These are phyloP conservation scores for Andrena praecox DNA, from an alignment of 2,888 invertebrate genomes.

Conservation along the genomic window DNA sequence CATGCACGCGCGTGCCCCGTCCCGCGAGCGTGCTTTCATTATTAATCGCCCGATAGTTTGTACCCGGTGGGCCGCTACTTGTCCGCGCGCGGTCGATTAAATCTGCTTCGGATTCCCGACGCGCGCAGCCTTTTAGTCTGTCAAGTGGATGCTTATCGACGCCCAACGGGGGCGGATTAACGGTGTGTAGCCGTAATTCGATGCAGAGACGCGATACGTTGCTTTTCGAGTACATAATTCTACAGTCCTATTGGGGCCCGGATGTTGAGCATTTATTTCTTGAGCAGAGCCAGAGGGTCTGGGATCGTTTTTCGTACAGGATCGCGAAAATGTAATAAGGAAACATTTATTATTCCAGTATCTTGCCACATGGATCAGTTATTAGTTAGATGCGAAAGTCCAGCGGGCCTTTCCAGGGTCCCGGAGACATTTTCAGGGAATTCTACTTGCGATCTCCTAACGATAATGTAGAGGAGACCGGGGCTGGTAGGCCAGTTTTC, in stretches of 20 bases:
- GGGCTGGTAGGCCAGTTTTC: too few species aligned
- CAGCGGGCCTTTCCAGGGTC: too few species aligned
- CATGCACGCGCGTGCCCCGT: slow-evolving; percentile 46
- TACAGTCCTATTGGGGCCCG: background rate
- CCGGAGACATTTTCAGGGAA: too few species aligned
- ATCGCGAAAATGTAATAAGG: too few species aligned
- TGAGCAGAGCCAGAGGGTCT: too few species aligned
- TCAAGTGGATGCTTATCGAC: slow-evolving; percentile 11
- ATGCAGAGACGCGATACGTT: background rate
- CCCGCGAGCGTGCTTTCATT: slow-evolving; percentile 11
- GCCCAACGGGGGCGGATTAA: slow-evolving; percentile 20
- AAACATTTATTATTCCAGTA: too few species aligned
- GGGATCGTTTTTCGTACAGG: too few species aligned
- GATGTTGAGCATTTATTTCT: too few species aligned
- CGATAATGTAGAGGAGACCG: too few species aligned
- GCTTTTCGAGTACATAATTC: background rate
- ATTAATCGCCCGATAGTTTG: slow-evolving; percentile 31
- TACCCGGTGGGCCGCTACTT: background rate
- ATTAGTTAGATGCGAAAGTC: too few species aligned
- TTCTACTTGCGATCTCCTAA: too few species aligned
- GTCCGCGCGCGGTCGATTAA: slow-evolving; percentile 23
- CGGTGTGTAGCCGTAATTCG: slow-evolving; percentile 1
- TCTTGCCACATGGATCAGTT: too few species aligned
- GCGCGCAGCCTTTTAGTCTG: slow-evolving; percentile 13
- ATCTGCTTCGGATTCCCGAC: slow-evolving; percentile 18